Base-by-base conservation (phyloP, 2,797 vertebrate genomes). In the Characodon lateralis region DNA sequence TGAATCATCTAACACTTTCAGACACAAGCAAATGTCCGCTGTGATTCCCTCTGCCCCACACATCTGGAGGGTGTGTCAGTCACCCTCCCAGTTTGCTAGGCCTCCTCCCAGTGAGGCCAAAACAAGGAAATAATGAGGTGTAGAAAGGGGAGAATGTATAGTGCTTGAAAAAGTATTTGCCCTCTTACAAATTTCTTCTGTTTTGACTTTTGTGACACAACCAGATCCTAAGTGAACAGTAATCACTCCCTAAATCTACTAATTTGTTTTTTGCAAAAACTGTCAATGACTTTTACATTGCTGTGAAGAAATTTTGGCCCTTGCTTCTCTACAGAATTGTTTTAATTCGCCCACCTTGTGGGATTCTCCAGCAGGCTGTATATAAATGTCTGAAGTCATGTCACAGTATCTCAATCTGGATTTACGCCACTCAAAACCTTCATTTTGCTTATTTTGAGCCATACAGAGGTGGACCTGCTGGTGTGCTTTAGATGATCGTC, bases 31-130 rank as follows among this genome's bases (percentile, higher is more conserved):
- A 59, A 70, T 65, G 74, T 73, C 75, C 41, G 73, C 61, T 5
- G 79, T 79, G 69, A 76, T 78, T 83, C 85, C 83, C 73, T 83
- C 50, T 83, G 24, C 75, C 59, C 65, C 58, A 74, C 87, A 91
- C 92, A 93, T 91, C 88, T 93, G 87, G 22, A 78, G 89, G 93
- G 91, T 83, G 91, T 89, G 91, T 72, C 83, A 73, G 78, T 82
- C 68, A 72, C 77, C 24, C 83, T 80, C 76, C 76, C 74, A 71
- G 20, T 48, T 70, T 0, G 0, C 63, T 53, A 28, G 79, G 75
- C 78, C 83, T 86, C 79, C 70, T 87, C 84, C 85, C 89, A 82
- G 31, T 75, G 82, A 83, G 78, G 79, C 74, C 26, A 28, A 72
- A 78, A 74, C 43, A 74, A 50, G 50, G 77, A 56, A 69, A 50